A percentile compares a stretch with the other conserved stretches of the same genome.
Conservation (phyloP, 2,797 vertebrate genomes). For the Petrocephalus schoutedeni region DNA sequence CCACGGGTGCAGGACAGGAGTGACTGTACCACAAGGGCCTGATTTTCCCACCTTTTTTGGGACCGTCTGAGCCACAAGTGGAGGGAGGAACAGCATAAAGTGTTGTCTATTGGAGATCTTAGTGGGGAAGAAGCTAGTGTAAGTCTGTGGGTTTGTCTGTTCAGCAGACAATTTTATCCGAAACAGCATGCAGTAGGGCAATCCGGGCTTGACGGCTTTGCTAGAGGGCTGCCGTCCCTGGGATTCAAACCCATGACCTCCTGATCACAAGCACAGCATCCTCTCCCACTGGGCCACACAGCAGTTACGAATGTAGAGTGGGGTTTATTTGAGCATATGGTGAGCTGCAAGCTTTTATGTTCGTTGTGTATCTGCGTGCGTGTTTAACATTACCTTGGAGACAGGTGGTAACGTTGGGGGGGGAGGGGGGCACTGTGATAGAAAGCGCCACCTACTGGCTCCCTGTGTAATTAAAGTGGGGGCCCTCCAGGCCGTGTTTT, state of each 20-base stretch:
- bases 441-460: background rate
- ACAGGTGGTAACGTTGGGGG: background rate
- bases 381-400: background rate
- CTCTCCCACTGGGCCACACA: background rate
- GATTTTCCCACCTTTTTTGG: background rate
- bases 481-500: constrained; percentile 23
- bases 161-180: background rate
- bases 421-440: background rate
- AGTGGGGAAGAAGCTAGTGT: background rate
- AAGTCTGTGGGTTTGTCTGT: background rate
- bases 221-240: too few relatives aligned
- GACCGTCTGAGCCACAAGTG: background rate
- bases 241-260: background rate
- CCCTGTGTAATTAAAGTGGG: constrained; percentile 22
- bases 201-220: too few relatives aligned
- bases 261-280: background rate
- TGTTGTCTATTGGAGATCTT: background rate
- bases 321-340: background rate
- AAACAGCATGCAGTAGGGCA: too few relatives aligned
- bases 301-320: background rate
- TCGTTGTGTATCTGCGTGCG: background rate
- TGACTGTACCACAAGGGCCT: background rate
- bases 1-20: background rate
- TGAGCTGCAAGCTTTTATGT: background rate
- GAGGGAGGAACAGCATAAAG: background rate